Base-by-base conservation (phyloP, 2,888 invertebrate genomes). In the Drosophila longiperda region DNA sequence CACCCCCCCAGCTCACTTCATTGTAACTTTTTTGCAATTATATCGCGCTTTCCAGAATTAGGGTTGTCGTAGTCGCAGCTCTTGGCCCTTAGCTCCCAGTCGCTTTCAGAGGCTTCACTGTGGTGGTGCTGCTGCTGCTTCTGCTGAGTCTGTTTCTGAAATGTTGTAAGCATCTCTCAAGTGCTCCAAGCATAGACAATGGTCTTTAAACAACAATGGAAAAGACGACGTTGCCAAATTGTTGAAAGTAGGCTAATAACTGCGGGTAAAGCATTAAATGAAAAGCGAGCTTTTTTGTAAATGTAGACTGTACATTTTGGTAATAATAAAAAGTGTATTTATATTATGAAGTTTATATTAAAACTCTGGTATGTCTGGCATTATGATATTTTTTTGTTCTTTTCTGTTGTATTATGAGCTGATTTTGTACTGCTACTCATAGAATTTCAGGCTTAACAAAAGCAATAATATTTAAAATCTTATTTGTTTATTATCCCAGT, bases 21-120 rank as follows among this genome's bases (percentile, higher is more conserved):
- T 75, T 83, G 83, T 78, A 71, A 66, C 66, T 73, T 80, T 82
- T 72, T 54, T 72, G 83, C 83, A 82, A 81, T 82, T 82, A 82
- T 82, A 83, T 70, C 83, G 73, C 79, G 73, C 69, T 76, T 72
- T 66, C 52, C 55, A 49, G 72, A 78, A 75, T 75, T 67, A 66
- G 78, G 75, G 74, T 65, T 74, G 78, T 61, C 58, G 63, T 61
- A 62, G 73, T 66, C 63, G 52, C 66, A 71, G 38, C 38, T 38
- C 38, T 38, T 34, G 17, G 32, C 63, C 48, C 62, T 48, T 53
- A 50, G 29, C 50, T 42, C 29, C 26, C 57, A 29, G 40, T 57
- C 15, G 40, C 32, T 57, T 36, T 45, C 63, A 38, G n/a, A 57
- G 57, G 32, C 58, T 52, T 49, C 53, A 59, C 68, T 68, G 58